Percentiles rank a stretch among this genome's conserved stretches.
Evolutionary conservation across 2,797 vertebrate genomes (phyloP).

Genomic region (Arremon aurantiirostris): DNA sequence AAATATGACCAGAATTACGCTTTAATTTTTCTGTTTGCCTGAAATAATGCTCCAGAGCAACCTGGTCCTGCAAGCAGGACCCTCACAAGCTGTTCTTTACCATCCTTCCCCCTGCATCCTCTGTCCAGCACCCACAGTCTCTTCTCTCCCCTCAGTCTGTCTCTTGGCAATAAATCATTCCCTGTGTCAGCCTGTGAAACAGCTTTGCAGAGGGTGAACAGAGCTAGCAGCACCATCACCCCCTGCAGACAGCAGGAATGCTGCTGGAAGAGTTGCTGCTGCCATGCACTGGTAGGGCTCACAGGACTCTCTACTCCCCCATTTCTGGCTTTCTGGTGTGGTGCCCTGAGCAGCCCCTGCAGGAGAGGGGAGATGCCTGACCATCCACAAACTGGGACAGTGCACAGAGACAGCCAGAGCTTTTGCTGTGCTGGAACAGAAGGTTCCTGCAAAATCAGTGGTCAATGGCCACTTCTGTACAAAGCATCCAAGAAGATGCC

Average conservation of each 20-base stretch:
- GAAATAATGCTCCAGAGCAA: background rate
- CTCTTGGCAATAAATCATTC: background rate
- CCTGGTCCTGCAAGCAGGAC: background rate
- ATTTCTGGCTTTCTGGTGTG: background rate
- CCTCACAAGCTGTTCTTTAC: background rate
- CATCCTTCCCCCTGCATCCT: background rate
- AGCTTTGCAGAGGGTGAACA: background rate
- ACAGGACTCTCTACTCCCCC: background rate
- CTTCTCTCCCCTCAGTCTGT: background rate
- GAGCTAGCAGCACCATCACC: background rate
- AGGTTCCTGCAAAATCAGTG: background rate
- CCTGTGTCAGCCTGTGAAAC: fast-evolving
- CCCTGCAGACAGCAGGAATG: background rate
- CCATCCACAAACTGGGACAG: background rate
- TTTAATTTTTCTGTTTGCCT: background rate
- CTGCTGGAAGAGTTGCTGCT: background rate
- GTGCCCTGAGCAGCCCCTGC: background rate
- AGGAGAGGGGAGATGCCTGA: background rate
- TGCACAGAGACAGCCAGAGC: background rate
- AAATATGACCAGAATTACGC: background rate
- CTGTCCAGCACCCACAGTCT: background rate
- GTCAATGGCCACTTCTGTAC: background rate
- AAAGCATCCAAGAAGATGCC: background rate
- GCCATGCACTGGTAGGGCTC: fast-evolving
- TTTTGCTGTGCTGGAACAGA: background rate